These are phyloP conservation scores for Pomacea canaliculata DNA, from an alignment of 2,888 invertebrate species.

Conservation along the genomic window DNA sequence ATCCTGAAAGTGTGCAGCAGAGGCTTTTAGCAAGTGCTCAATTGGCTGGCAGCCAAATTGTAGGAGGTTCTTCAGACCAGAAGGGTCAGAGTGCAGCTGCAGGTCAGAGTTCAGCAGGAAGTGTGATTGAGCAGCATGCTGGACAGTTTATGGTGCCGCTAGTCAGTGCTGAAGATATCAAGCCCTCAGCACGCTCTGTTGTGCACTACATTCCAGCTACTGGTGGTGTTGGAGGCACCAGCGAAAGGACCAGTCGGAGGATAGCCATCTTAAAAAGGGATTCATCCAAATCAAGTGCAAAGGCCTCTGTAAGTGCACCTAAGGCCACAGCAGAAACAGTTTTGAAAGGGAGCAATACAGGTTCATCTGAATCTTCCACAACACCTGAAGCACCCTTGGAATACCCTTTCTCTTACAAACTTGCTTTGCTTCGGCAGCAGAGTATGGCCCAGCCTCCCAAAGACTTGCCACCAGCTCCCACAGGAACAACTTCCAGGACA, in stretches of 20 bases:
- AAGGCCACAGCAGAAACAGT: conserved; percentile 3
- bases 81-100: background rate
- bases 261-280: conserved; percentile 8
- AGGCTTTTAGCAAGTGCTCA: conserved; percentile 2
- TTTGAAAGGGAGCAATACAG: conserved; percentile 3
- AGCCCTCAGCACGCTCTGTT: conserved; percentile 12
- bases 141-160: conserved; percentile 4
- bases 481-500: background rate
- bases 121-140: background rate
- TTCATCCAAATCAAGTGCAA: background rate
- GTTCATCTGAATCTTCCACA: conserved; percentile 3
- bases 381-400: conserved; percentile 18
- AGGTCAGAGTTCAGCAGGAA: background rate
- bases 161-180: conserved; percentile 13
- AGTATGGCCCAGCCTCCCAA: conserved; percentile 9
- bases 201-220: conserved; percentile 17
- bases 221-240: conserved; percentile 35
- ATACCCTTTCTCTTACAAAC: conserved; percentile 45
- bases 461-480: background rate
- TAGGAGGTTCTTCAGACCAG: conserved; percentile 2
- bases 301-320: background rate
- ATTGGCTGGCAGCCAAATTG: background rate
- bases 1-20: conserved; percentile 22
- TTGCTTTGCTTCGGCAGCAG: conserved; percentile 33
- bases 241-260: conserved; percentile 39